Evolutionary conservation across 2,797 vertebrate genomes (phyloP), one percentile per base, ranked within the genome.

Genomic region (Bradypodion ventrale): DNA sequence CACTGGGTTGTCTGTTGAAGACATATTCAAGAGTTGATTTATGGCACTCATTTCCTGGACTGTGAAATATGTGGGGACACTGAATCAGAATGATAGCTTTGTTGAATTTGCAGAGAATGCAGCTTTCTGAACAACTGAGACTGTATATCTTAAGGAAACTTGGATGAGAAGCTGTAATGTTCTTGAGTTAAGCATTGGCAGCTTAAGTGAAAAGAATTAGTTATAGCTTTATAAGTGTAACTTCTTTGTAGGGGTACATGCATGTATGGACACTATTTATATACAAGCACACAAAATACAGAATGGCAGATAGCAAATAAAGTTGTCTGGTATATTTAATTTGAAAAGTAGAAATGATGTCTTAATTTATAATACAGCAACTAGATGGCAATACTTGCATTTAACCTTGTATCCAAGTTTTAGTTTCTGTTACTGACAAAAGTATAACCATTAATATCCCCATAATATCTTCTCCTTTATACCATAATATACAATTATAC

Each of bases 51-150:
- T 87, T 87, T 87, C 82, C 86, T 84, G 78, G 74, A 63, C 59
- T 70, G 66, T 75, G 60, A 68, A 83, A 83, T 49, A 79, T 75
- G 70, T 80, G 78, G 65, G 32, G 77, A 81, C 60, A 72, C 73
- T 87, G 77, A 84, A 84, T 87, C 78, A 84, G 82, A 87, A 84
- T 87, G 86, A 84, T 81, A 74, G 68, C 82, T 87, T 84, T 84
- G 83, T 87, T 84, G n/a, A 60, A 77, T 21, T 77, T 35, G n/a
- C 27, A 81, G 78, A 81, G 65, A 76, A 84, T 81, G 46, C 40
- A 56, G 66, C 86, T 81, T 87, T 78, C 82, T 84, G 74, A 78
- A 81, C 73, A 52, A 84, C 44, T 77, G 75, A 79, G 73, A 27
- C 16, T 74, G 25, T 78, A 37, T 32, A 29, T 44, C 49, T 56